Conservation (phyloP, 2,113 vertebrate species). For the crab-eating macaque (Macaca fascicularis) region T2T-MFA8v1.1 NC_088380.1:19031001-19031500, state of each 20-base stretch:
- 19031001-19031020: not conserved
- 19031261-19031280: not conserved
- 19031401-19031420: not conserved
- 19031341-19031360: not conserved
- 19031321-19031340: not conserved
- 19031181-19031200: not conserved
- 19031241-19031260: not conserved
- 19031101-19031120: not conserved
- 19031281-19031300: not conserved
- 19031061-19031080: not conserved
- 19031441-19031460: not conserved
- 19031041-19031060: not conserved
- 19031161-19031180: not conserved
- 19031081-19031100: not conserved
- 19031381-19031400: not conserved
- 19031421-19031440: not conserved
- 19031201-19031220: not conserved
- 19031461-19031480: not conserved
- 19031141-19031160: not conserved
- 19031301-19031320: not conserved
- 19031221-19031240: not conserved
- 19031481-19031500: not conserved
- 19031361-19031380: not conserved
- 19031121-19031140: not conserved
- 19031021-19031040: not conserved